These are phyloP conservation scores for Scelioninae gen. 1 DNA, from an alignment of 2,888 invertebrate genomes.

Conservation along the genomic window DNA sequence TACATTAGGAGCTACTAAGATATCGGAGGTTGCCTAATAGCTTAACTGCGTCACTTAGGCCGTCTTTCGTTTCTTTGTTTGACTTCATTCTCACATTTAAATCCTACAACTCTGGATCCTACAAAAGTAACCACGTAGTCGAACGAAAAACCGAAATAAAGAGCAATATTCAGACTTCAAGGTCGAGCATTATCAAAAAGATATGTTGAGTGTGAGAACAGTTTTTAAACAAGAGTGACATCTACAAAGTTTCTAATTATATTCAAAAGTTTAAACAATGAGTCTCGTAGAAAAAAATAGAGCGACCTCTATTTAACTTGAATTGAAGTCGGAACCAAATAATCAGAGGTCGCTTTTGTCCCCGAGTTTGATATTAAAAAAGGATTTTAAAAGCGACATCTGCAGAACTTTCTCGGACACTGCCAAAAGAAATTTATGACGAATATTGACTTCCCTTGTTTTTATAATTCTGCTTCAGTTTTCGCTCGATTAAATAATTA, in stretches of 20 bases:
- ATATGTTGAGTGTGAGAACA: slow-evolving; percentile 55
- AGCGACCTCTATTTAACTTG: not conserved
- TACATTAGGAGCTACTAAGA: slow-evolving; percentile 50
- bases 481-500: slow-evolving; percentile 12
- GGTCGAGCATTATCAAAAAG: slow-evolving; percentile 35
- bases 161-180: not conserved
- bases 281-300: slow-evolving; percentile 7
- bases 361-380: slow-evolving; percentile 18
- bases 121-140: slow-evolving; percentile 31
- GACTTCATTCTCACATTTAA: slow-evolving; percentile 1
- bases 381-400: slow-evolving; percentile 34
- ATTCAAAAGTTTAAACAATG: slow-evolving; percentile 34
- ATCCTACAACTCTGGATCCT: slow-evolving; percentile 15
- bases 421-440: slow-evolving; percentile 59
- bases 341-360: not conserved
- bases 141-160: not conserved
- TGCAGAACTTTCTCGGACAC: slow-evolving; percentile 56
- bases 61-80: slow-evolving; percentile 56
- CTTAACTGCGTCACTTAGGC: slow-evolving; percentile 50
- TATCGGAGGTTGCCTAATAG: slow-evolving; percentile 46
- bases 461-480: slow-evolving; percentile 13
- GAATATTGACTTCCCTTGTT: slow-evolving; percentile 57
- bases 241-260: slow-evolving; percentile 26
- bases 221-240: slow-evolving; percentile 36
- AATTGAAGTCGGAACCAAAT: not conserved